Percentiles rank a stretch among this genome's conserved stretches.
Evolutionary conservation across 2,113 vertebrate species (phyloP).

Genomic region (Todiramphus saurophagus): DNA sequence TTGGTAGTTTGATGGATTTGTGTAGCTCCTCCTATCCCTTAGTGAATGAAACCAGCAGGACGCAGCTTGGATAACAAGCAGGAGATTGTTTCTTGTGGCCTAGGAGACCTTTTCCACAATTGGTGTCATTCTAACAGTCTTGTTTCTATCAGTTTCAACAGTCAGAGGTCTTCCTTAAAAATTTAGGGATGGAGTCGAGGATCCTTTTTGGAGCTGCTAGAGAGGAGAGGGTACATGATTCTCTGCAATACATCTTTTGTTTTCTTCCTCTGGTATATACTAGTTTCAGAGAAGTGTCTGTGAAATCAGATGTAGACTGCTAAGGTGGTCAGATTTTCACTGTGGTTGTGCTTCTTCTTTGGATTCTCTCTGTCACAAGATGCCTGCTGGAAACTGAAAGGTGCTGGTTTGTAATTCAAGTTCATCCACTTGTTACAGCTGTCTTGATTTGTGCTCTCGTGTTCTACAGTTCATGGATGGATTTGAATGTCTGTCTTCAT

Average conservation of each 20-base stretch:
- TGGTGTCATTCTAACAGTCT: background rate
- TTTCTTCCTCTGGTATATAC: background rate
- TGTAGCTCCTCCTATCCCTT: background rate
- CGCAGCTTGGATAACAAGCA: background rate
- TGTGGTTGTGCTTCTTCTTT: background rate
- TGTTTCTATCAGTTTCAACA: fast-evolving
- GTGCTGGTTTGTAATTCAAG: background rate
- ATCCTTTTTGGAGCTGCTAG: background rate
- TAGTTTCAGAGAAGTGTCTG: background rate
- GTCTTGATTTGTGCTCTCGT: background rate
- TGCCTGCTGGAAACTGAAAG: background rate
- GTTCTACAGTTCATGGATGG: background rate
- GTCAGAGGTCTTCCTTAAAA: background rate
- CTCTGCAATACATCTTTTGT: background rate
- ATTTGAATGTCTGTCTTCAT: background rate
- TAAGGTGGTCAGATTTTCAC: background rate
- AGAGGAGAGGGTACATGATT: background rate
- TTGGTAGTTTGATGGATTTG: background rate
- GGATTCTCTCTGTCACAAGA: background rate
- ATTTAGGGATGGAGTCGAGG: background rate
- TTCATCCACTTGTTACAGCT: background rate
- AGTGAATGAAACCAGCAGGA: background rate
- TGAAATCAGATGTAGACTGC: background rate
- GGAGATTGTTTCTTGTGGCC: background rate
- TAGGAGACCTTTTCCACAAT: background rate